Conservation (phyloP, 2,888 invertebrate species). For the Tenodera sinensis region DNA sequence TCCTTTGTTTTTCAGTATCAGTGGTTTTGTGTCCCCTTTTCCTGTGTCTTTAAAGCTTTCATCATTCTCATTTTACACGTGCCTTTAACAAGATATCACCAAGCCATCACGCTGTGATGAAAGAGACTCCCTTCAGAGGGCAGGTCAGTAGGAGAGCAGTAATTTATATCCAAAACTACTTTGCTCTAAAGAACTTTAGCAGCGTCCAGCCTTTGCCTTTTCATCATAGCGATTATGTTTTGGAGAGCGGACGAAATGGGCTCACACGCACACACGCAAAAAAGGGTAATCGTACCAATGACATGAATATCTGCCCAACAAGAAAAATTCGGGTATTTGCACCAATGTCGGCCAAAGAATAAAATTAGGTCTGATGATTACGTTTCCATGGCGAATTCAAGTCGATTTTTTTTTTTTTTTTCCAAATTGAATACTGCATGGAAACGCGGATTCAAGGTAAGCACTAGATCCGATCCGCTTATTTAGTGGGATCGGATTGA, state of each 20-base stretch:
- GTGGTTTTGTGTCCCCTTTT: neutral
- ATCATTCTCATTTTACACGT: neutral
- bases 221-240: neutral
- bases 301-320: neutral
- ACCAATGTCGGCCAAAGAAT: no score
- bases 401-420: no score
- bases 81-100: neutral
- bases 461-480: no score
- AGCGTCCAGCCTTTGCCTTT: neutral
- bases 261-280: no score
- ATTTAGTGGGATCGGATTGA: no score
- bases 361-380: no score
- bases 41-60: neutral
- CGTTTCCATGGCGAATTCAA: no score
- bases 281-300: neutral
- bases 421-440: no score
- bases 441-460: no score
- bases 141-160: neutral
- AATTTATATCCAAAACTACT: neutral
- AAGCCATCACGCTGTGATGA: neutral
- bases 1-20: no score
- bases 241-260: neutral
- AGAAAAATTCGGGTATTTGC: neutral
- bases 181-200: neutral
- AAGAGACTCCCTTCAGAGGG: neutral